phyloP scores from a whole-genome alignment of 2,888 invertebrate species.

The Bedellia somnulentella region DNA sequence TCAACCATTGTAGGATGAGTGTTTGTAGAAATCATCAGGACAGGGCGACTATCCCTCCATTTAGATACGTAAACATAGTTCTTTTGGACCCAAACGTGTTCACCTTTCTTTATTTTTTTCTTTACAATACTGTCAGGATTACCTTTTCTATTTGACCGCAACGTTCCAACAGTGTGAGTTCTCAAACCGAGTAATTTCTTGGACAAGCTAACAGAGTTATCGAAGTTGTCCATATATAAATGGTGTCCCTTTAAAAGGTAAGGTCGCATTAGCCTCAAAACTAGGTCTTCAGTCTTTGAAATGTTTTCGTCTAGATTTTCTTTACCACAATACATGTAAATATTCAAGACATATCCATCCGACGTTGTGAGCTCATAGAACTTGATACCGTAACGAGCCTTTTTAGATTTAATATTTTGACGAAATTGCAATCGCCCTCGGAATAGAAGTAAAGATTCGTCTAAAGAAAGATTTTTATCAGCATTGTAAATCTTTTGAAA shows the following conservation, averaged over 20 bases:
- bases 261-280: conserved; percentile 14
- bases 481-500: neutral
- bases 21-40: conserved; percentile 16
- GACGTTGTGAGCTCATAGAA: conserved; percentile 3
- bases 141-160: conserved; percentile 11
- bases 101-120: conserved; percentile 15
- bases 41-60: conserved; percentile 17
- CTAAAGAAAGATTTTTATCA: conserved; percentile 1
- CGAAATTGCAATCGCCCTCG: conserved; percentile 4
- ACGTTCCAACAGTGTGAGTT: conserved; percentile 13
- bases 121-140: conserved; percentile 10
- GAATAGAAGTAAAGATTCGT: conserved; percentile 4
- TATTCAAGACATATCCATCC: conserved; percentile 2
- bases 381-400: conserved; percentile 4
- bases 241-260: conserved; percentile 16
- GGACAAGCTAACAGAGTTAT: conserved; percentile 12
- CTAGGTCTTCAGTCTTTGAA: neutral
- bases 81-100: conserved; percentile 16
- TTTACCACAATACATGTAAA: neutral
- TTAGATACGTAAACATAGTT: conserved; percentile 16
- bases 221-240: conserved; percentile 17
- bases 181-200: conserved; percentile 11
- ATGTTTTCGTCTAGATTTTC: neutral
- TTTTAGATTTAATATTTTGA: conserved; percentile 5
- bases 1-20: conserved; percentile 11